Percentiles rank a stretch among this genome's conserved stretches.
Evolutionary conservation across 2,888 invertebrate species (phyloP).

Genomic region (Trichopria drosophilae): DNA sequence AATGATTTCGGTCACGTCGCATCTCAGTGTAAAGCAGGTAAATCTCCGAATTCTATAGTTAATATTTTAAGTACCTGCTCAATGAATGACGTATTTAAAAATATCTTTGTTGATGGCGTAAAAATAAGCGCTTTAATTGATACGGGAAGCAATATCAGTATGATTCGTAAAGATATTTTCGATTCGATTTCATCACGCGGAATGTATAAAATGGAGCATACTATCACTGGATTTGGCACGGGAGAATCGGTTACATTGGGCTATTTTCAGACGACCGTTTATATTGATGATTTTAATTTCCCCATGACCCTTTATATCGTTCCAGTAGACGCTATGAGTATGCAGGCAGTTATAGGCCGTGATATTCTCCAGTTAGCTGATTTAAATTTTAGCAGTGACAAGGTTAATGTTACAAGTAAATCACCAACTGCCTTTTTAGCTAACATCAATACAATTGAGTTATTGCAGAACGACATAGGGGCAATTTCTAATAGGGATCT

Average conservation of each 20-base stretch:
- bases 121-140: constrained; percentile 2
- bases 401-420: too few species aligned
- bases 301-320: constrained; percentile 9
- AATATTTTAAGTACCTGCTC: constrained; percentile 1
- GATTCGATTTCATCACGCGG: neutral
- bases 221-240: constrained; percentile 7
- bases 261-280: constrained; percentile 5
- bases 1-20: constrained; percentile 41
- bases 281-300: constrained; percentile 5
- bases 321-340: constrained; percentile 5
- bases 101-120: constrained; percentile 5
- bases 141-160: constrained; percentile 11
- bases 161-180: constrained; percentile 10
- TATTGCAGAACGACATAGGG: too few species aligned
- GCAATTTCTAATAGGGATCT: neutral
- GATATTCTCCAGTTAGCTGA: constrained; percentile 7
- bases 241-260: constrained; percentile 6
- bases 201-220: neutral
- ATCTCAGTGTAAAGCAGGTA: neutral
- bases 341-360: constrained; percentile 8
- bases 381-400: neutral
- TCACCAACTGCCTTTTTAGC: too few species aligned
- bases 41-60: neutral
- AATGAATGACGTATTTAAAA: constrained; percentile 5
- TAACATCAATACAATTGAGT: too few species aligned